A percentile compares a stretch with the other conserved stretches of the same genome.
phyloP scores from a whole-genome alignment of 37 sponge, comb jelly and placozoan species.

The Theonella swinhoei region DNA sequence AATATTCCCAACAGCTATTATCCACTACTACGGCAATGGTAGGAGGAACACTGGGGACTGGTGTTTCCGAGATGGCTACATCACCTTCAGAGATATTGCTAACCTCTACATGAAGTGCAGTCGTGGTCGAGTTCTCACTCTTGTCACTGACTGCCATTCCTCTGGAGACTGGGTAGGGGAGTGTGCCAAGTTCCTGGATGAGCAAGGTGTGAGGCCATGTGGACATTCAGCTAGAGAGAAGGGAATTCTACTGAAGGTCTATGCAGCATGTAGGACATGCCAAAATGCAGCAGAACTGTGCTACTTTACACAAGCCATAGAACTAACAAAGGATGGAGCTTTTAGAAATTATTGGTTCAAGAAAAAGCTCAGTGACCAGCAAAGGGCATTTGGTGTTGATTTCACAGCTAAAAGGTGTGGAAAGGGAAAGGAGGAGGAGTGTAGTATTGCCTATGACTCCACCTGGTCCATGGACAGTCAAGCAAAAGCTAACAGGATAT shows the following conservation, averaged over 20 bases:
- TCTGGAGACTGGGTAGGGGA: slow-evolving; percentile 60
- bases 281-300: slow-evolving; percentile 22
- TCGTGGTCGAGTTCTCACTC: slow-evolving; percentile 36
- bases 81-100: slow-evolving; percentile 60
- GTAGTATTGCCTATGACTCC: not conserved
- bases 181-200: slow-evolving; percentile 39
- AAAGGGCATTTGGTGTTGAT: slow-evolving; percentile 2
- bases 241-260: slow-evolving; percentile 56
- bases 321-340: slow-evolving; percentile 7
- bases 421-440: slow-evolving; percentile 8
- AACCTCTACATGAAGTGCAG: slow-evolving; percentile 48
- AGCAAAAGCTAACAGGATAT: no score
- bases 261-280: slow-evolving; percentile 38
- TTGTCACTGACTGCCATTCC: slow-evolving; percentile 63
- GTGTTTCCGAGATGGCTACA: slow-evolving; percentile 78
- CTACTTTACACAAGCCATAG: not conserved
- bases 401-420: slow-evolving; percentile 21
- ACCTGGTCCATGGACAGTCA: slow-evolving; percentile 9
- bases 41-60: slow-evolving; percentile 77
- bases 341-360: not conserved
- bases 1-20: slow-evolving; percentile 53
- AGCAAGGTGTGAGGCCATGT: slow-evolving; percentile 58
- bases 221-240: slow-evolving; percentile 65
- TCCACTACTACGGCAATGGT: slow-evolving; percentile 74
- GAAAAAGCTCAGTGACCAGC: slow-evolving; percentile 8